These are phyloP conservation scores for Crocallis elinguaria DNA, from an alignment of 2,888 invertebrate genomes.

Conservation along the genomic window DNA sequence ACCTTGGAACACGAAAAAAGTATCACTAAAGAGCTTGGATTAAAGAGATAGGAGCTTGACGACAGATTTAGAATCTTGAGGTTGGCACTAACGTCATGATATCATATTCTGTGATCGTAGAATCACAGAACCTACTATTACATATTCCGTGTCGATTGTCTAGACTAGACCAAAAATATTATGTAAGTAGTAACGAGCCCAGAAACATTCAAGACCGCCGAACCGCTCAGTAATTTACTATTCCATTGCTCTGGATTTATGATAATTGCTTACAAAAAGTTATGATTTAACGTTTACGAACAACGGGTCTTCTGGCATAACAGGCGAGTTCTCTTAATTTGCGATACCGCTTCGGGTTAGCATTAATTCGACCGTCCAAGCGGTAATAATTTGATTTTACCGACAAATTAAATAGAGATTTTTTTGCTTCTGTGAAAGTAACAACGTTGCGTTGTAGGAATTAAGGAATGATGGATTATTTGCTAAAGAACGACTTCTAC, in stretches of 20 bases:
- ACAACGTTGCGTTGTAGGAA: neutral
- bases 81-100: too few species aligned
- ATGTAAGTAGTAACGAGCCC: slow-evolving; percentile 18
- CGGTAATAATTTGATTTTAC: slow-evolving; percentile 45
- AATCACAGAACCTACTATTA: too few species aligned
- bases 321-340: slow-evolving; percentile 39
- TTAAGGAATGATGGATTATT: neutral
- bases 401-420: slow-evolving; percentile 29
- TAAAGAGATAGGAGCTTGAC: too few species aligned
- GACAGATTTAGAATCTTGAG: too few species aligned
- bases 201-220: slow-evolving; percentile 33
- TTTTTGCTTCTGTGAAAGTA: neutral
- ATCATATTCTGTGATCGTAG: too few species aligned
- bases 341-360: slow-evolving; percentile 32
- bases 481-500: too few species aligned
- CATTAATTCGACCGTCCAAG: slow-evolving; percentile 40
- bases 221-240: slow-evolving; percentile 34
- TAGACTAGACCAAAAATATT: slow-evolving; percentile 1
- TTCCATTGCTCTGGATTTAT: slow-evolving; percentile 50
- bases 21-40: too few species aligned
- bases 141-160: too few species aligned
- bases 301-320: slow-evolving; percentile 12
- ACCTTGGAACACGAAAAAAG: too few species aligned
- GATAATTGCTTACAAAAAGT: slow-evolving; percentile 62
- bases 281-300: slow-evolving; percentile 58